These are phyloP conservation scores for Zygogramma bicolorata DNA, from an alignment of 2,888 invertebrate species.

Conservation along the genomic window DNA sequence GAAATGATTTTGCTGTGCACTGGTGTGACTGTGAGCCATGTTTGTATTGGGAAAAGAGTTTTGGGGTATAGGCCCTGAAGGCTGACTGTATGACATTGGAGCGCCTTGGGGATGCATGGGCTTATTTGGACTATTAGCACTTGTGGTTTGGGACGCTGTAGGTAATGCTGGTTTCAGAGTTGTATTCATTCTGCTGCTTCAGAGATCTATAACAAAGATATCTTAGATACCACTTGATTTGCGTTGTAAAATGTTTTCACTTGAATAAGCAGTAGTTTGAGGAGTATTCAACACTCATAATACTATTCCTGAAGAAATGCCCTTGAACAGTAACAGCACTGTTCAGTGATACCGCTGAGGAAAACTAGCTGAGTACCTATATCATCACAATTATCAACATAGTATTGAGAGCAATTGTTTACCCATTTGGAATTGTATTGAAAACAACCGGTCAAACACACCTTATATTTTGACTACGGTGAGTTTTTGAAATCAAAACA, in stretches of 20 bases:
- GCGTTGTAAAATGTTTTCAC: background rate
- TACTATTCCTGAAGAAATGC: background rate
- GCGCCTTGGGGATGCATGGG: constrained; percentile 61
- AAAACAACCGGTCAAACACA: constrained; percentile 22
- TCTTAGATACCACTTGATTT: background rate
- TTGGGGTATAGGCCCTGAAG: constrained; percentile 58
- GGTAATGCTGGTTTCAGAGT: constrained; percentile 73
- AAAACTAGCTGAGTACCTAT: too few species aligned
- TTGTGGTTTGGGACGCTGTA: constrained; percentile 65
- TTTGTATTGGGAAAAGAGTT: constrained; percentile 53
- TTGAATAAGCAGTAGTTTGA: background rate
- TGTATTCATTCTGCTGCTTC: constrained; percentile 70
- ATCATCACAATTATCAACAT: background rate
- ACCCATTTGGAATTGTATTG: background rate
- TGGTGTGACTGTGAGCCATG: constrained; percentile 53
- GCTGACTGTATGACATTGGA: constrained; percentile 55
- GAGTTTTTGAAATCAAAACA: background rate
- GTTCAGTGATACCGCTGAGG: background rate
- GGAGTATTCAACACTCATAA: background rate
- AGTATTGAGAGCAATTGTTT: background rate
- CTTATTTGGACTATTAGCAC: constrained; percentile 57
- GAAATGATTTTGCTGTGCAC: constrained; percentile 58
- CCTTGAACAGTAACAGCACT: background rate
- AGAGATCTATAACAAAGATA: constrained; percentile 32
- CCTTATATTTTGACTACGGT: constrained; percentile 2